Evolutionary conservation across 2,113 vertebrate species (phyloP).

Genomic region (Clarias magur): DNA sequence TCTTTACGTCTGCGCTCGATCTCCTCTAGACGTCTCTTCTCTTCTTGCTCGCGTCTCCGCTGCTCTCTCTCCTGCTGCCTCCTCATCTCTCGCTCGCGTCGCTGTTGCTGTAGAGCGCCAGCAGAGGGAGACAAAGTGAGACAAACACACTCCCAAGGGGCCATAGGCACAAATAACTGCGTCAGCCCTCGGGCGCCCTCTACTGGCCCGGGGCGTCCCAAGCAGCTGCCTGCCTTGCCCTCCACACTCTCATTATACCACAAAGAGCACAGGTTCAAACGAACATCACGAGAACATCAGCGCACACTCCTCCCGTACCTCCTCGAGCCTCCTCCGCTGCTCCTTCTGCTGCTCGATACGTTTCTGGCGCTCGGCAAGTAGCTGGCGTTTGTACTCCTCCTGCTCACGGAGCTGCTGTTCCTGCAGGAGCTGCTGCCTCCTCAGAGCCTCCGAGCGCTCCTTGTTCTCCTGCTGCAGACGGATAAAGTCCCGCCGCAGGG

Average conservation of each 20-base stretch:
- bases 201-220: no score
- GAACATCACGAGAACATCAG: neutral
- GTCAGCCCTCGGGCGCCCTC: no score
- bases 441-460: slow-evolving; percentile 93
- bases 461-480: slow-evolving; percentile 99
- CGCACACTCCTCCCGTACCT: slow-evolving; percentile 70
- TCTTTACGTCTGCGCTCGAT: slow-evolving; percentile 92
- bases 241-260: neutral
- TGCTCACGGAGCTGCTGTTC: slow-evolving; percentile 96
- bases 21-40: slow-evolving; percentile 91
- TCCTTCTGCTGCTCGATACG: slow-evolving; percentile 97
- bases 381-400: slow-evolving; percentile 96
- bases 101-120: slow-evolving; percentile 83
- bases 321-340: slow-evolving; percentile 89
- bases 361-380: slow-evolving; percentile 93
- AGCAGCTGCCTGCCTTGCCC: no score
- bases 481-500: slow-evolving; percentile 93
- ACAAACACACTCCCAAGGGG: neutral
- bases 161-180: no score
- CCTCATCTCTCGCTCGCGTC: slow-evolving; percentile 92
- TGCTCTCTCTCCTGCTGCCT: slow-evolving; percentile 97
- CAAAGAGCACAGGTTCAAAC: neutral
- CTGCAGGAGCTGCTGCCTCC: slow-evolving; percentile 93
- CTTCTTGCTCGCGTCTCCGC: slow-evolving; percentile 91
- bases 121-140: slow-evolving; percentile 10